Base-by-base conservation (phyloP, 2,113 vertebrate genomes). In the Talpa occidentalis region DNA sequence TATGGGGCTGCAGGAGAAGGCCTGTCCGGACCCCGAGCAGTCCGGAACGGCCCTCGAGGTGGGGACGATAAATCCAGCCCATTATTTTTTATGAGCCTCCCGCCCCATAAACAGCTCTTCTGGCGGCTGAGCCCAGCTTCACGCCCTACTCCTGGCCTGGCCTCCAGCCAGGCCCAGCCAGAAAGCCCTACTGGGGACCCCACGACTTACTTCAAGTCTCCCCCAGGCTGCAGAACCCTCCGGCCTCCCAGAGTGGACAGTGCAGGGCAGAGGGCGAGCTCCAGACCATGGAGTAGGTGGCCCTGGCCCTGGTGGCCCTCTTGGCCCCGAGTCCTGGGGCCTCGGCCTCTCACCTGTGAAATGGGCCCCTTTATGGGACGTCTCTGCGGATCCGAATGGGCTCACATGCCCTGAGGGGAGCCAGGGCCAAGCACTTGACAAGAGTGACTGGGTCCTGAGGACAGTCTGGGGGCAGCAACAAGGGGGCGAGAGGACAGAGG, bases 51-150 rank as follows among this genome's bases (percentile, higher is more conserved):
- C 93, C 94, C 95, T 93, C 47, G 35, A 93, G 86, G 92, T 16
- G 14, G 86, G 87, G 87, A 97, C 95, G 81, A 82, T 96, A 97
- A 97, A 97, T 96, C 93, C 90, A 91, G 95, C 96, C 97, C 95
- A 93, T 97, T 97, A 97, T 95, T 93, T 97, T 97, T 97, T 96
- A 97, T 1, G 90, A 95, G 96, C 83, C 95, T 97, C 94, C 96
- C 96, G 96, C 96, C 93, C 92, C 97, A 97, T 97, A 97, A 97
- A 97, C 96, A 96, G 94, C 83, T 95, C 93, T 83, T 86, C 19
- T 10, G 93, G 82, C 95, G 91, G 88, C 82, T 59, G 37, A 95
- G 89, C 89, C 77, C 62, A 16, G 91, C 96, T 87, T 91, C 94
- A 80, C 60, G 60, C 91, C 80, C 93, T 88, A 37, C 95, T 93